Conservation (phyloP, 2,113 vertebrate species). For the Labeo catla region DNA sequence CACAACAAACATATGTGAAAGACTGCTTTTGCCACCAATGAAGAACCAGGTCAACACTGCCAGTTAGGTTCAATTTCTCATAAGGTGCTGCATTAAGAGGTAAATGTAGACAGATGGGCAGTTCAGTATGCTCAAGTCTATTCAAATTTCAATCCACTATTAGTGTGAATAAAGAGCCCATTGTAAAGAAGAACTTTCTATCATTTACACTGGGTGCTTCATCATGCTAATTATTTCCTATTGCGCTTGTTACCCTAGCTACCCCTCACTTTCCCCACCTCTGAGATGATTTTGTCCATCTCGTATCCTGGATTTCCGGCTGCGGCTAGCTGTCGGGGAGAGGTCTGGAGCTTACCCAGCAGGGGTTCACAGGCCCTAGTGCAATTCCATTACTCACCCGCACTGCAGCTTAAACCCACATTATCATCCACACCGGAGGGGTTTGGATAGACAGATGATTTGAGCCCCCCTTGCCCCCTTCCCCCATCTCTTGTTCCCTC, state of each 20-base stretch:
- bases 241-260: background rate
- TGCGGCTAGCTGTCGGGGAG: conserved; percentile 46
- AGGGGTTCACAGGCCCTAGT: conserved; percentile 37
- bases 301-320: conserved; percentile 28
- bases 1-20: background rate
- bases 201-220: background rate
- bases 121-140: background rate
- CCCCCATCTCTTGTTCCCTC: conserved; percentile 32
- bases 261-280: conserved; percentile 13
- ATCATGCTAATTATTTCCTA: conserved; percentile 21
- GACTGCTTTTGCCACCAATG: background rate
- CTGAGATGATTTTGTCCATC: conserved; percentile 13
- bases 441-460: conserved; percentile 65
- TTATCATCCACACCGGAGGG: conserved; percentile 65
- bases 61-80: background rate
- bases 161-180: background rate
- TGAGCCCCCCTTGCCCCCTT: conserved; percentile 44
- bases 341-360: conserved; percentile 67
- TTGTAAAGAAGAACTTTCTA: background rate
- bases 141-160: background rate
- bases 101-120: background rate
- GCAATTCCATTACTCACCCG: conserved; percentile 71
- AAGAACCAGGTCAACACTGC: background rate
- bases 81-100: background rate
- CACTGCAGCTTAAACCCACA: conserved; percentile 69